phyloP scores from a whole-genome alignment of 2,113 vertebrate species.

The Dendropsophus ebraccatus region DNA sequence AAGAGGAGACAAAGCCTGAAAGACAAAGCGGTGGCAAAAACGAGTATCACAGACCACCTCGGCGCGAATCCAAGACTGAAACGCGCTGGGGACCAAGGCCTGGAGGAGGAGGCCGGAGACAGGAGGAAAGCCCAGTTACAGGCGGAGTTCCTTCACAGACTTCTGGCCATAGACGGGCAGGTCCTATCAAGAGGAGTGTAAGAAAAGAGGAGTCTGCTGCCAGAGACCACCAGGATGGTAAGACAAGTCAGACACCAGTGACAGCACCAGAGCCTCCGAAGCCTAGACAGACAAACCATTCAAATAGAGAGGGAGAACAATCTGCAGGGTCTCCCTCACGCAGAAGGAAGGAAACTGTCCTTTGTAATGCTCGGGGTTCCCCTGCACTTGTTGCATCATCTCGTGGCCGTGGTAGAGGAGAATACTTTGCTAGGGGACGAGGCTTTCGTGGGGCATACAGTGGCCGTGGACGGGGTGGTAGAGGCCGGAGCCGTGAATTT shows the following conservation, averaged over 20 bases:
- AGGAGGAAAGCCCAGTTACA: slow-evolving; percentile 65
- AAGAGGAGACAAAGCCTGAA: slow-evolving; percentile 60
- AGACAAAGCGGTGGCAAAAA: slow-evolving; percentile 52
- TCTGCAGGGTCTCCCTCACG: slow-evolving; percentile 66
- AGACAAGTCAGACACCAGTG: not conserved
- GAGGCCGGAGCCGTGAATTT: slow-evolving; percentile 84
- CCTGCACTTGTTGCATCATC: slow-evolving; percentile 61
- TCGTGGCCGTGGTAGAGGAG: slow-evolving; percentile 69
- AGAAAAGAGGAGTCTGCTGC: slow-evolving; percentile 74
- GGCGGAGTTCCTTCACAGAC: not conserved
- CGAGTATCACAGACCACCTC: slow-evolving; percentile 63
- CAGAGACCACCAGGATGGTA: slow-evolving; percentile 66
- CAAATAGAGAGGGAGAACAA: slow-evolving; percentile 55
- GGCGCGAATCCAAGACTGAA: slow-evolving; percentile 87
- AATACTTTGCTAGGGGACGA: slow-evolving; percentile 85
- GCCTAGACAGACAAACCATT: slow-evolving; percentile 20
- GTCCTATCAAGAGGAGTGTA: slow-evolving; percentile 83
- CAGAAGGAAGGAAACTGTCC: slow-evolving; percentile 58
- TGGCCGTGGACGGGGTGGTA: slow-evolving; percentile 70
- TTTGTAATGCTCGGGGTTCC: slow-evolving; percentile 39
- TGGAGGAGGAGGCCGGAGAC: slow-evolving; percentile 76
- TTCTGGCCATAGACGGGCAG: slow-evolving; percentile 71
- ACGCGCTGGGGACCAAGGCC: slow-evolving; percentile 92
- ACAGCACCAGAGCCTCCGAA: not conserved
- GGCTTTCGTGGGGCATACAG: slow-evolving; percentile 78